Evolutionary conservation across 2,888 invertebrate species (phyloP), one percentile per base, ranked within the genome.

Genomic region (Ariolimax columbianus): DNA sequence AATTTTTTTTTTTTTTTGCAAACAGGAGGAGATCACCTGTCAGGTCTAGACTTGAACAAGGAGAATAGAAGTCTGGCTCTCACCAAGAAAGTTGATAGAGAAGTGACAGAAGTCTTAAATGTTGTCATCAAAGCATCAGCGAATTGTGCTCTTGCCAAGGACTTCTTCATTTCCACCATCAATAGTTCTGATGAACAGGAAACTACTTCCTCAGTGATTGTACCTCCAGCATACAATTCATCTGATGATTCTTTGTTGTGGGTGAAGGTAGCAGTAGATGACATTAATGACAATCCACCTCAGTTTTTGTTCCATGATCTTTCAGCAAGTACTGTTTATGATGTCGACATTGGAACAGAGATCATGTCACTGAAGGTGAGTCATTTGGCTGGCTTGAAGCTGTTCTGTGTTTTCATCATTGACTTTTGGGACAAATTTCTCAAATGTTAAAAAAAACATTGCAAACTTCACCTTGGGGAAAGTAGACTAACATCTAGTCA

Each of bases 301-400:
- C 95, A 95, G 91, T 98, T 98, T 92, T 94, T 95, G 1, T 96
- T 96, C 86, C 88, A 90, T 88, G 96, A 97, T 86, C 98, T 98
- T 92, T 98, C 98, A 0, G 98, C 98, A 0, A 98, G 98, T 0
- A 97, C 98, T 0, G 97, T 98, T n/a, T 98, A 98, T 0, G 97
- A 97, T 88, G 97, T 97, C 0, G 97, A 97, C 93, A 98, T 98
- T 93, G 98, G 98, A 0, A 96, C 97, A 40, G 82, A 89, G 43
- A 91, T 93, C 9, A 70, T 86, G 66, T 40, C 78, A 9, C 55
- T 87, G 40, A 33, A 33, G 72, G 87, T 87, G 47, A 79, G 85
- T 83, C 9, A 11, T 33, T 17, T 33, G 30, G 14, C n/a, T 63
- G 59, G 23, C 3, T 30, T 9, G 7, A 66, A 66, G 47, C 7